Conservation (phyloP, 2,113 vertebrate species). For the Nasalis larvatus region DNA sequence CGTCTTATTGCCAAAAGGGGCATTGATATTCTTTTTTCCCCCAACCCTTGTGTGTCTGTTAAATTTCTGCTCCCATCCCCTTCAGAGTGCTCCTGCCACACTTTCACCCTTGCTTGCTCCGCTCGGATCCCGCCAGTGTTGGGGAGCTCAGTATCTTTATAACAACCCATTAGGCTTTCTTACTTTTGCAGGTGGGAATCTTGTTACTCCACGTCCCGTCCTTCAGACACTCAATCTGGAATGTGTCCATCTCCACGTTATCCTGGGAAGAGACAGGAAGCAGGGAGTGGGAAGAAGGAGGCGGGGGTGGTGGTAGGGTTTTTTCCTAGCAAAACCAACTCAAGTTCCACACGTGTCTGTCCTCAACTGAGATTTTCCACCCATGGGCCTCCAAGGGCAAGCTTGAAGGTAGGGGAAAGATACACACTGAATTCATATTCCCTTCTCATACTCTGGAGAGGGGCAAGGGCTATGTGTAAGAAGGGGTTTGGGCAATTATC, state of each 20-base stretch:
- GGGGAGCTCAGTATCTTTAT: neutral
- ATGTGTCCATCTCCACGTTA: constrained; percentile 85
- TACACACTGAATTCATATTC: neutral
- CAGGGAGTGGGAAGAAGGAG: neutral
- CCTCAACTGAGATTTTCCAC: neutral
- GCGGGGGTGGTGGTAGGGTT: too few species aligned
- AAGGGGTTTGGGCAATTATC: neutral
- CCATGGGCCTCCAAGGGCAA: neutral
- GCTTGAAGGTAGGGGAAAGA: neutral
- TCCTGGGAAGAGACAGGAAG: constrained; percentile 83
- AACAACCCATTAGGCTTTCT: constrained; percentile 70
- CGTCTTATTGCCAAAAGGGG: neutral
- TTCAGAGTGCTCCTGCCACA: neutral
- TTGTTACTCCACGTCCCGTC: constrained; percentile 91
- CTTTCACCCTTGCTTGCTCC: neutral
- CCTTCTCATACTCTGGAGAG: neutral
- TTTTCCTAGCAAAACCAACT: neutral
- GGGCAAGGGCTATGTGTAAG: neutral
- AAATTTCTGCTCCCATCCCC: neutral
- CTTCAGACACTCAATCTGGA: constrained; percentile 91
- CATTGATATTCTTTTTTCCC: neutral
- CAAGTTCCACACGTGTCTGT: neutral
- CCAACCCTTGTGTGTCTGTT: neutral
- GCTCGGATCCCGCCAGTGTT: neutral
- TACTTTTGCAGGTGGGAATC: constrained; percentile 92